These are phyloP conservation scores for Atherinosoma microstoma DNA, from an alignment of 2,797 vertebrate species.

Conservation along the genomic window DNA sequence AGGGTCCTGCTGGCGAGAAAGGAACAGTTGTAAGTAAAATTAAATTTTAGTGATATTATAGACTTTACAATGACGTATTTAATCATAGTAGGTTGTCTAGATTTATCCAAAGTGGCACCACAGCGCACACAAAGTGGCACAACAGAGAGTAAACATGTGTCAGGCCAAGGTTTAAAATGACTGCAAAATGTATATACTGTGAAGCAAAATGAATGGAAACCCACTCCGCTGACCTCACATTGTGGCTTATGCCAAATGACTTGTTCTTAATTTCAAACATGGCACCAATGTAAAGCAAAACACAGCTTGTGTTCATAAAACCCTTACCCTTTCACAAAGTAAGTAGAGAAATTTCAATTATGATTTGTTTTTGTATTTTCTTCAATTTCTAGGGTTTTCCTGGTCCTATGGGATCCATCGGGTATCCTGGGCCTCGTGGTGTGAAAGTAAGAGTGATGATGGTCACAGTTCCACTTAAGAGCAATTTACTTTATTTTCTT, in stretches of 20 bases:
- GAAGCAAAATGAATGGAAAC: constrained; percentile 17
- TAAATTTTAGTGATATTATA: background rate
- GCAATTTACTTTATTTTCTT: constrained; percentile 18
- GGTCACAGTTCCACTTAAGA: background rate
- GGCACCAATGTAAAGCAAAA: background rate
- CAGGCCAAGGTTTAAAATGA: constrained; percentile 17
- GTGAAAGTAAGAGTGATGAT: constrained; percentile 89
- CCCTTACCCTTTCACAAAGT: background rate
- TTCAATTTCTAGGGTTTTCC: constrained; percentile 85
- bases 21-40: constrained; percentile 86
- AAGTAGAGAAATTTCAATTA: background rate
- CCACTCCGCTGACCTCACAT: background rate
- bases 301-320: background rate
- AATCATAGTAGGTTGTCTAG: constrained; percentile 5
- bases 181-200: constrained; percentile 30
- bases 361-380: background rate
- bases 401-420: constrained; percentile 93
- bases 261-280: constrained; percentile 5
- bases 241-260: constrained; percentile 1
- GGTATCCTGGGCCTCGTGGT: constrained; percentile 96
- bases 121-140: background rate
- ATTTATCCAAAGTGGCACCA: constrained; percentile 11
- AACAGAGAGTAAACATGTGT: background rate
- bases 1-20: constrained; percentile 95
- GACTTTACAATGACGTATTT: constrained; percentile 5